These are phyloP conservation scores for Acleris emargana DNA, from an alignment of 2,888 invertebrate genomes.

Conservation along the genomic window DNA sequence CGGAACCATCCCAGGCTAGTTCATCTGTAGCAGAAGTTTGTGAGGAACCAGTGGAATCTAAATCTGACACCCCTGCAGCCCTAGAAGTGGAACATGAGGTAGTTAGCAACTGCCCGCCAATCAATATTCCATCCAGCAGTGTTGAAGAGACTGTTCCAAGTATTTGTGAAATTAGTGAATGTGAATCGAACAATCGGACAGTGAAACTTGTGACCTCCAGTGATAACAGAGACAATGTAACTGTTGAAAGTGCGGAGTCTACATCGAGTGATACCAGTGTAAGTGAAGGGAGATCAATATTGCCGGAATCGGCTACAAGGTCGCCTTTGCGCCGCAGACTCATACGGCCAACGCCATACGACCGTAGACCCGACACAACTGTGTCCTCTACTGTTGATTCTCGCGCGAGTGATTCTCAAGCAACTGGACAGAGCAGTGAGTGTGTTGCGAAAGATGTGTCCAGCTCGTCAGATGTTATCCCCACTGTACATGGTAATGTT, in stretches of 20 bases:
- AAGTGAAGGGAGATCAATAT: slow-evolving; percentile 60
- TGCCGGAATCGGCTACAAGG: slow-evolving; percentile 55
- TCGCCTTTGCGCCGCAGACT: slow-evolving; percentile 69
- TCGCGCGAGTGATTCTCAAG: slow-evolving; percentile 54
- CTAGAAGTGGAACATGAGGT: slow-evolving; percentile 41
- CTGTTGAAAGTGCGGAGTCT: slow-evolving; percentile 77
- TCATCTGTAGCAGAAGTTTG: slow-evolving; percentile 46
- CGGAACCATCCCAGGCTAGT: slow-evolving; percentile 49
- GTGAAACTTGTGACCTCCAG: slow-evolving; percentile 74
- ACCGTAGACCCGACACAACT: slow-evolving; percentile 74
- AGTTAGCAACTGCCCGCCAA: slow-evolving; percentile 38
- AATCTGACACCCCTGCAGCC: slow-evolving; percentile 40
- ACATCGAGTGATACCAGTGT: slow-evolving; percentile 78
- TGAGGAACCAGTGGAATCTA: slow-evolving; percentile 40
- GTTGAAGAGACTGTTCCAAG: slow-evolving; percentile 56
- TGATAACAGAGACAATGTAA: slow-evolving; percentile 73
- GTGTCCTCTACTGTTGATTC: slow-evolving; percentile 78
- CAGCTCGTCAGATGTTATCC: slow-evolving; percentile 76
- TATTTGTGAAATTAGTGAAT: slow-evolving; percentile 57
- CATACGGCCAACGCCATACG: slow-evolving; percentile 69
- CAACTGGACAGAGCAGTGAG: slow-evolving; percentile 61
- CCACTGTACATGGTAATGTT: slow-evolving; percentile 65
- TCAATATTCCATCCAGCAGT: slow-evolving; percentile 66
- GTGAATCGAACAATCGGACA: slow-evolving; percentile 68
- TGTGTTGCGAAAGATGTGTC: slow-evolving; percentile 73